A percentile compares a stretch with the other conserved stretches of the same genome.
phyloP scores from a whole-genome alignment of 2,113 vertebrate genomes.

The Lynx canadensis region DNA sequence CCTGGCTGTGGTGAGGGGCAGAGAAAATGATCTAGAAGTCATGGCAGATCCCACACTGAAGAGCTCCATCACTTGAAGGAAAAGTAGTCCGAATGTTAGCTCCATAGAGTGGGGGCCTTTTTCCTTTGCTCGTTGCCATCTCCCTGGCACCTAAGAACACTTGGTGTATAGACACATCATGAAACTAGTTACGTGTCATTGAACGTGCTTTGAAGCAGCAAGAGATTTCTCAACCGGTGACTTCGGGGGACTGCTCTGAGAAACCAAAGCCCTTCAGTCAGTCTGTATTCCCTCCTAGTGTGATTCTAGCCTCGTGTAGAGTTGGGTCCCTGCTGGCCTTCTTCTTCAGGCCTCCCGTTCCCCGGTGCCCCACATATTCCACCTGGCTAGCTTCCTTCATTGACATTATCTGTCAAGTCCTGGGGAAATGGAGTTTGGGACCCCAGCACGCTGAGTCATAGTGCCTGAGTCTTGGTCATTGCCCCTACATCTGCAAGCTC shows the following conservation, averaged over 20 bases:
- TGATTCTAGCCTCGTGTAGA: background rate
- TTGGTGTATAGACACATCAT: background rate
- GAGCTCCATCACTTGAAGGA: background rate
- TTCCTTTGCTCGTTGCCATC: background rate
- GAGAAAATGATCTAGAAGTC: background rate
- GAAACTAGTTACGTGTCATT: background rate
- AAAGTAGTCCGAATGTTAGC: background rate
- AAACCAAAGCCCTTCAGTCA: background rate
- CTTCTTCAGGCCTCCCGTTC: background rate
- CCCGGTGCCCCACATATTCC: background rate
- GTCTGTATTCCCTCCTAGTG: rapidly evolving
- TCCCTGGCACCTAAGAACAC: background rate
- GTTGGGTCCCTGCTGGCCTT: background rate
- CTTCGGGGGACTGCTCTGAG: background rate
- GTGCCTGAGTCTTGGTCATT: background rate
- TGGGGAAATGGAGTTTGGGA: background rate
- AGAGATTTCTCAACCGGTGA: background rate
- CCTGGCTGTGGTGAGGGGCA: background rate
- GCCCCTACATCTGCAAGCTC: background rate
- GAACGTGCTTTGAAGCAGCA: background rate
- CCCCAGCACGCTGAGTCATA: background rate
- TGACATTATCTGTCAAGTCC: background rate
- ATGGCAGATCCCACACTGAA: no score
- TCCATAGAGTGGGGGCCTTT: rapidly evolving
- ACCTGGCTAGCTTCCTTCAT: background rate